phyloP scores from a whole-genome alignment of 2,888 invertebrate genomes.

The Xanthorhoe designata region DNA sequence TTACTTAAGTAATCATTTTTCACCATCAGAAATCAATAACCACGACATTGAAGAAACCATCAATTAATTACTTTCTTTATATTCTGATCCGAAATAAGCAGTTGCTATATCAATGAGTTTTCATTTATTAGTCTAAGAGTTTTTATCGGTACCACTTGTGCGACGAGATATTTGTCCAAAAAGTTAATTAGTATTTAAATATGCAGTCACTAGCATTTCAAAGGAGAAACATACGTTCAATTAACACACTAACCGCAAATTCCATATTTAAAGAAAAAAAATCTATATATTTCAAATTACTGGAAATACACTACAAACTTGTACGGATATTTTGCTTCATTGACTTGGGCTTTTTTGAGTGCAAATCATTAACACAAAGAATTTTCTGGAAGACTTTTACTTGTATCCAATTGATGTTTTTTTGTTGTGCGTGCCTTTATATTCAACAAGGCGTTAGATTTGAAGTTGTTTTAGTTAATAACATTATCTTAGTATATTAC shows the following conservation, averaged over 20 bases:
- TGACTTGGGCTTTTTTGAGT: slow-evolving; percentile 22
- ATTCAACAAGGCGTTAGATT: no score
- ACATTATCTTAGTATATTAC: neutral
- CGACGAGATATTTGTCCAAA: neutral
- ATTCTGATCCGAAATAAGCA: no score
- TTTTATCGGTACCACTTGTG: neutral
- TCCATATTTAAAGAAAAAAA: neutral
- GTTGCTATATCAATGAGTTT: no score
- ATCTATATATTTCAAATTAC: slow-evolving; percentile 6
- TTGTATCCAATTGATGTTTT: neutral
- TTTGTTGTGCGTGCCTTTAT: neutral
- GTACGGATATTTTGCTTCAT: slow-evolving; percentile 2
- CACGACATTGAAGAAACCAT: no score
- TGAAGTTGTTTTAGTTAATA: no score
- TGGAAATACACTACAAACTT: slow-evolving; percentile 14
- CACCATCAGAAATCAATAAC: no score
- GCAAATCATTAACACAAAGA: slow-evolving; percentile 10
- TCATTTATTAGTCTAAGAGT: no score
- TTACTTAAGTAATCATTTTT: no score
- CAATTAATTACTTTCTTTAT: no score
- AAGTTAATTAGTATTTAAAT: neutral
- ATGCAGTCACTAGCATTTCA: neutral
- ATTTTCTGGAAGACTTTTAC: slow-evolving; percentile 8
- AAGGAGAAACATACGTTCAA: neutral
- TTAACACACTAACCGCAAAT: no score